Evolutionary conservation across 2,113 vertebrate species (phyloP).

Genomic region (Triplophysa rosa): DNA sequence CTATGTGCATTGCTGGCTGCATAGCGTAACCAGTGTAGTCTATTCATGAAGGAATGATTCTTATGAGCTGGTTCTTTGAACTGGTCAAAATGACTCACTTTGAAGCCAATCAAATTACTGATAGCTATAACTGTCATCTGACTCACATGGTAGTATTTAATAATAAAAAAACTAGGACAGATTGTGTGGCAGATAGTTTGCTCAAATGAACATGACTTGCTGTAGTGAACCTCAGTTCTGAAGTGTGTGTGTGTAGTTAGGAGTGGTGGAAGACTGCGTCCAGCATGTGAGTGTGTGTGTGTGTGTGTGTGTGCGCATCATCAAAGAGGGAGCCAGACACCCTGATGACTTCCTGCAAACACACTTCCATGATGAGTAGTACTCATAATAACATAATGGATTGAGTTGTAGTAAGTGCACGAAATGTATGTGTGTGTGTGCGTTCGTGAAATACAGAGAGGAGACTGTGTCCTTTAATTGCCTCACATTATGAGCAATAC

Average conservation of each 20-base stretch:
- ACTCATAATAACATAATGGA: not conserved
- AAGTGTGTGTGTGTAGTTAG: not conserved
- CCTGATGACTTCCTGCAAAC: conserved; percentile 1
- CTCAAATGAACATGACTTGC: not conserved
- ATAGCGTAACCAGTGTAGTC: not conserved
- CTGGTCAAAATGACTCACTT: not conserved
- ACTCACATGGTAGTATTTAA: not conserved
- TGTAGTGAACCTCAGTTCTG: not conserved
- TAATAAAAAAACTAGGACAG: not conserved
- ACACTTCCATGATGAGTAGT: not conserved
- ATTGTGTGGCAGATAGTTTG: not conserved
- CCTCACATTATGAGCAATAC: not conserved
- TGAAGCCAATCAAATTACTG: no score
- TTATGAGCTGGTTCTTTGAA: not conserved
- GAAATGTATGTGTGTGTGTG: not conserved
- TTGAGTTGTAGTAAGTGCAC: not conserved
- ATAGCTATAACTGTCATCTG: no score
- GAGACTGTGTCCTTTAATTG: conserved; percentile 9
- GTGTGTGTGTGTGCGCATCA: conserved; percentile 14
- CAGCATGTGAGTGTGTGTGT: conserved; percentile 16
- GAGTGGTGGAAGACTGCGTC: not conserved
- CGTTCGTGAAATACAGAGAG: conserved; percentile 12
- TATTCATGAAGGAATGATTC: not conserved
- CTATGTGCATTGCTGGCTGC: no score
- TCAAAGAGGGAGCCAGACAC: not conserved